phyloP scores from a whole-genome alignment of 2,113 vertebrate genomes.

The Phalacrocorax pelagicus region DNA sequence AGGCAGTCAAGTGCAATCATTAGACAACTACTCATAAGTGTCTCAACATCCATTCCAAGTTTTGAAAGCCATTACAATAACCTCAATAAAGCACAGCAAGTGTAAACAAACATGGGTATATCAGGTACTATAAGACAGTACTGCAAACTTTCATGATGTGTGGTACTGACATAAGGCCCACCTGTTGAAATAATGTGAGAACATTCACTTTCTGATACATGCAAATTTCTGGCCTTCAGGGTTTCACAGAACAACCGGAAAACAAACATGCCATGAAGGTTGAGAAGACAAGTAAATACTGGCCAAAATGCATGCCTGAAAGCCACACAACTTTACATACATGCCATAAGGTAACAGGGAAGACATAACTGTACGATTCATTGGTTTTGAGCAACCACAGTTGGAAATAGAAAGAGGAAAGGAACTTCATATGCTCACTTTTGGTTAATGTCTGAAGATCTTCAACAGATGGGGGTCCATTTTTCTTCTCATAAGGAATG shows the following conservation, averaged over 20 bases:
- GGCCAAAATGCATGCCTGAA: neutral
- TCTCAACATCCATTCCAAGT: neutral
- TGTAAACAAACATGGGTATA: neutral
- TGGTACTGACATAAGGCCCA: neutral
- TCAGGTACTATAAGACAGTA: neutral
- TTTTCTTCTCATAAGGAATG: slow-evolving; percentile 96
- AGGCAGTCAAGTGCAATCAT: neutral
- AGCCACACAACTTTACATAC: neutral
- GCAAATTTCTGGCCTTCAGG: neutral
- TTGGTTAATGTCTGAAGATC: slow-evolving; percentile 97
- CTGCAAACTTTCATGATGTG: neutral
- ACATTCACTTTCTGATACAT: neutral
- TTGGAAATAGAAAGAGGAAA: neutral
- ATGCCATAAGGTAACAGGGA: neutral
- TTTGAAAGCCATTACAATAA: neutral
- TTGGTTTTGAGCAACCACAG: neutral
- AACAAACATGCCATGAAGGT: neutral
- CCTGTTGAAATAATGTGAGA: neutral
- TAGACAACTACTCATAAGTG: neutral
- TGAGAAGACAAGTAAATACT: neutral
- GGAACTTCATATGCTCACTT: slow-evolving; percentile 81
- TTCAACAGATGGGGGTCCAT: slow-evolving; percentile 88
- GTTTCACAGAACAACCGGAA: neutral
- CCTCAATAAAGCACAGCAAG: neutral
- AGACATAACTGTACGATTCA: neutral